phyloP scores from a whole-genome alignment of 2,888 invertebrate species.

The Drosophila nigricruria region DNA sequence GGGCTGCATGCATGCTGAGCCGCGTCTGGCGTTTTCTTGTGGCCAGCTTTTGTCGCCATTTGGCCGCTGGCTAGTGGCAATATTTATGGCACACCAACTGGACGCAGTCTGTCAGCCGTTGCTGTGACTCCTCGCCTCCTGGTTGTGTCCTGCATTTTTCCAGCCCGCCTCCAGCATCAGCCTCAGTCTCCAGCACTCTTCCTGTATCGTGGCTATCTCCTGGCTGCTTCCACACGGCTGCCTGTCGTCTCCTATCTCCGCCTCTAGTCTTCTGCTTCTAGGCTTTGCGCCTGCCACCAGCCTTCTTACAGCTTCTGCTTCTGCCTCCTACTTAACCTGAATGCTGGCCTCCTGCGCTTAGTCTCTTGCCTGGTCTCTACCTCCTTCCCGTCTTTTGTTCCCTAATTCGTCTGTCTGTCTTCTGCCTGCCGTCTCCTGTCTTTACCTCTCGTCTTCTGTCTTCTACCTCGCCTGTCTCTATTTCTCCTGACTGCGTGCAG shows the following conservation, averaged over 20 bases:
- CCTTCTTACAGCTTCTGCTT: background rate
- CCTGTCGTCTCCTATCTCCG: background rate
- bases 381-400: too few species aligned
- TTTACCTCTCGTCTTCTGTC: background rate
- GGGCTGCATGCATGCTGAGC: slow-evolving; percentile 49
- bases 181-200: too few species aligned
- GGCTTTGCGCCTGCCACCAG: background rate
- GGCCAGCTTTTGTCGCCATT: slow-evolving; percentile 56
- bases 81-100: slow-evolving; percentile 70
- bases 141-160: background rate
- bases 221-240: slow-evolving; percentile 2
- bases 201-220: slow-evolving; percentile 1
- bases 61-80: slow-evolving; percentile 46
- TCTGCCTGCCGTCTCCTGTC: background rate
- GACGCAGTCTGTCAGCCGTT: slow-evolving; percentile 32
- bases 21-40: slow-evolving; percentile 54
- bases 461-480: background rate
- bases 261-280: background rate
- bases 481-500: background rate
- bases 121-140: background rate
- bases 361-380: too few species aligned
- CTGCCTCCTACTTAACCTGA: background rate
- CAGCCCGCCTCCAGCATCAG: background rate
- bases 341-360: background rate
- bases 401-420: background rate